A percentile compares a stretch with the other conserved stretches of the same genome.
phyloP scores from a whole-genome alignment of 2,113 vertebrate species.

The human region DNA sequence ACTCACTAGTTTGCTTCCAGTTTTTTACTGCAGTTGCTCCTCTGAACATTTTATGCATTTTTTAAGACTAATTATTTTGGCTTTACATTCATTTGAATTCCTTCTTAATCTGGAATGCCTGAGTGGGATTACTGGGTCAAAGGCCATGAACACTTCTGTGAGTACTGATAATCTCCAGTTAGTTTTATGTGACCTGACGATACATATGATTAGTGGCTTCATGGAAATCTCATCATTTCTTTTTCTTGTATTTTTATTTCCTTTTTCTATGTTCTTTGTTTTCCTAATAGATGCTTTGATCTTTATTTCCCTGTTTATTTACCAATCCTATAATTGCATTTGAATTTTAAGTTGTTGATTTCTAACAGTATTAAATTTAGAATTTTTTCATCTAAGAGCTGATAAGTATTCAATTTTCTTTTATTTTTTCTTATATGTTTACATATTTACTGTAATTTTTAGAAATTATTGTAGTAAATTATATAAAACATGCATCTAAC shows the following conservation, averaged over 20 bases:
- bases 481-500: not conserved
- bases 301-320: not conserved
- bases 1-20: not conserved
- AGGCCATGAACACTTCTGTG: not conserved
- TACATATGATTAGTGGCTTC: not conserved
- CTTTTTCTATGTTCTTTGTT: not conserved
- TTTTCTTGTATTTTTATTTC: not conserved
- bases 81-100: not conserved
- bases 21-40: not conserved
- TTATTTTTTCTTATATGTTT: not conserved
- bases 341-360: not conserved
- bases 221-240: not conserved
- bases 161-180: not conserved
- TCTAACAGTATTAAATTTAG: not conserved
- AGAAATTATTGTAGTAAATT: not conserved
- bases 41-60: not conserved
- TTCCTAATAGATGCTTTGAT: not conserved
- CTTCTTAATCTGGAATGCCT: not conserved
- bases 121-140: not conserved
- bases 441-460: not conserved
- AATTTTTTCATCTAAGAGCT: not conserved
- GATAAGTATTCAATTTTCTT: not conserved
- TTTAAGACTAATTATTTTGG: not conserved
- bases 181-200: not conserved
- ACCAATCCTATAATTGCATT: not conserved